Evolutionary conservation across 2,888 invertebrate genomes (phyloP).

Genomic region (Brachyptera risi): DNA sequence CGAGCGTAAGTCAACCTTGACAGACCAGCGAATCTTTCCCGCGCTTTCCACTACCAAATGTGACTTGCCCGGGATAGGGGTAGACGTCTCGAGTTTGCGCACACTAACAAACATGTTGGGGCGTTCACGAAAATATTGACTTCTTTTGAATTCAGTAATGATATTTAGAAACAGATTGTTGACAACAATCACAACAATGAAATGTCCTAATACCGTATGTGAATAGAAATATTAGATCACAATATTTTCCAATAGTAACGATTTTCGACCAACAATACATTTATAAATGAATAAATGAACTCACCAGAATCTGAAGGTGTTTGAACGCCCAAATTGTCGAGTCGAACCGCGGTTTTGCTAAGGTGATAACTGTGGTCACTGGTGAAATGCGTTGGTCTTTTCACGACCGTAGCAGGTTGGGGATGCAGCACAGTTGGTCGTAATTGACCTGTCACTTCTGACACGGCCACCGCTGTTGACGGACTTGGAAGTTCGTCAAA

Average conservation of each 20-base stretch:
- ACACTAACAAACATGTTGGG: not conserved
- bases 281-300: too few relatives aligned
- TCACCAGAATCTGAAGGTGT: slow-evolving; percentile 90
- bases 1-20: slow-evolving; percentile 17
- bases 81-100: slow-evolving; percentile 21
- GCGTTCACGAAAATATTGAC: not conserved
- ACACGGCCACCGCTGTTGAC: slow-evolving; percentile 37
- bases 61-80: slow-evolving; percentile 12
- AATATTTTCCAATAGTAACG: too few relatives aligned
- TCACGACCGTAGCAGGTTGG: slow-evolving; percentile 35
- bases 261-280: too few relatives aligned
- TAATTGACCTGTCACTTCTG: slow-evolving; percentile 42
- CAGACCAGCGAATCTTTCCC: slow-evolving; percentile 17
- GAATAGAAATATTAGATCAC: not conserved
- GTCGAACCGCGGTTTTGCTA: slow-evolving; percentile 48
- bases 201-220: too few relatives aligned
- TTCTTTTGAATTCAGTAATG: not conserved
- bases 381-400: slow-evolving; percentile 31
- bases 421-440: slow-evolving; percentile 31
- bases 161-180: not conserved
- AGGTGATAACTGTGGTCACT: slow-evolving; percentile 64
- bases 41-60: slow-evolving; percentile 10
- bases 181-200: not conserved
- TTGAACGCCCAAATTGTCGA: slow-evolving; percentile 71
- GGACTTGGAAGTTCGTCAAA: slow-evolving; percentile 1